Evolutionary conservation across 2,888 invertebrate species (phyloP), one percentile per base, ranked within the genome.

Genomic region (Cephus pygmeus): DNA sequence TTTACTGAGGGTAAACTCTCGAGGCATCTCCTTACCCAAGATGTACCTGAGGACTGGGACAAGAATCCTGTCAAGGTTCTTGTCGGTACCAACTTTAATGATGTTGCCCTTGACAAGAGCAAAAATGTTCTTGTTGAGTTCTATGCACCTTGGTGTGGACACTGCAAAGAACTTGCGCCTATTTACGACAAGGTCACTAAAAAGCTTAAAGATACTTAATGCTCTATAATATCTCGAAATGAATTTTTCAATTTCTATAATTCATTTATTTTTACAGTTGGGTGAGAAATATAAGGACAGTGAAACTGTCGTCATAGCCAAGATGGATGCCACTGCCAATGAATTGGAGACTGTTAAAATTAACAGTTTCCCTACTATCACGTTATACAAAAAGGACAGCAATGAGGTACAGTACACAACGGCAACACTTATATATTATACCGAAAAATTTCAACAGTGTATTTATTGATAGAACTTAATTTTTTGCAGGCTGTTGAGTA

Each of bases 61-160:
- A 96, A 97, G 90, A 94, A 95, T 86, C 96, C 98, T 77, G 99
- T 99, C 81, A 99, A 98, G 93, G 93, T 94, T 76, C 94, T 99
- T 79, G 99, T 99, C 78, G 96, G 98, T 83, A 96, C 95, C 91
- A 99, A 99, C 94, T 99, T 99, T 92, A 97, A 98, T 87, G 95
- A 96, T 85, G 96, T 99, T 85, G 99, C 95, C 75, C 94, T 96
- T 84, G 96, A 99, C 92, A 94, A 94, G 87, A 93, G 92, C 85
- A 99, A 99, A 93, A 95, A 96, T 89, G 99, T 99, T 75, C 94
- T 99, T 79, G 99, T 99, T 83, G 99, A 99, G 93, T 99, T 99
- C 94, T 99, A 99, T 92, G 99, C 99, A 77, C 99, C 99, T 81
- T 99, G 99, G 99, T 97, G 97, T 93, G 98, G 98, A 81, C 99